A percentile compares a stretch with the other conserved stretches of the same genome.
These are phyloP conservation scores for Dendrolimus punctatus DNA, from an alignment of 1,140 invertebrate genomes.

Conservation along the genomic window DNA sequence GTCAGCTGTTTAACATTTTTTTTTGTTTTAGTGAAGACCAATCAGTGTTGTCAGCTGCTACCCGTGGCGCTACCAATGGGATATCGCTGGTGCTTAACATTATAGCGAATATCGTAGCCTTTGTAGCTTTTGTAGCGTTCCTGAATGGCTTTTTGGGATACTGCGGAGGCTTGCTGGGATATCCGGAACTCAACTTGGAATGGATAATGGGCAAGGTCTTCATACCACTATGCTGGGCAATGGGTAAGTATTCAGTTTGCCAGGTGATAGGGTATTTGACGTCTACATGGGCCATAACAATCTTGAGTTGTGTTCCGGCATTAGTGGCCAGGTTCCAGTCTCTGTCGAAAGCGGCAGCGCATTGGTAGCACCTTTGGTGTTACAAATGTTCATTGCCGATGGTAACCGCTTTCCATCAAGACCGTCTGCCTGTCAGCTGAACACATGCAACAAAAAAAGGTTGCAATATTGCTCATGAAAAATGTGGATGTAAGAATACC, in stretches of 20 bases:
- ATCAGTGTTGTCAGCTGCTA: slow-evolving; percentile 91
- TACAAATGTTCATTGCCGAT: no score
- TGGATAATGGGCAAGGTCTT: slow-evolving; percentile 89
- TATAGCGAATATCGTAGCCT: slow-evolving; percentile 93
- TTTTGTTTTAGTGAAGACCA: slow-evolving; percentile 78
- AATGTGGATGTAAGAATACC: no score
- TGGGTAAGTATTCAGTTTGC: slow-evolving; percentile 52
- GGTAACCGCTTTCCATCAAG: no score
- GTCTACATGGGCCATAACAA: no score
- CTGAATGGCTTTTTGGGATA: slow-evolving; percentile 86
- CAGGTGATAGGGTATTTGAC: background rate
- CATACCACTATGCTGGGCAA: slow-evolving; percentile 86
- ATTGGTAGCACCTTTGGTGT: no score
- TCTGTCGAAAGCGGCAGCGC: no score
- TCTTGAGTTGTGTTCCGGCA: no score
- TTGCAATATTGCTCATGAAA: no score
- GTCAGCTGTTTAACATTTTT: background rate
- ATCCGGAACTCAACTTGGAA: slow-evolving; percentile 74
- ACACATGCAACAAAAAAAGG: no score
- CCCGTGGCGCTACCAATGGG: slow-evolving; percentile 87
- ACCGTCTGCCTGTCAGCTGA: no score
- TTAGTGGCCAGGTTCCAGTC: no score
- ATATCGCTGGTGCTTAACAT: slow-evolving; percentile 90
- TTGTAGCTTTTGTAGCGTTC: slow-evolving; percentile 90
- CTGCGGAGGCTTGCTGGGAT: slow-evolving; percentile 82